Evolutionary conservation across 2,888 invertebrate genomes (phyloP).

Genomic region (Trachelus tabidus): DNA sequence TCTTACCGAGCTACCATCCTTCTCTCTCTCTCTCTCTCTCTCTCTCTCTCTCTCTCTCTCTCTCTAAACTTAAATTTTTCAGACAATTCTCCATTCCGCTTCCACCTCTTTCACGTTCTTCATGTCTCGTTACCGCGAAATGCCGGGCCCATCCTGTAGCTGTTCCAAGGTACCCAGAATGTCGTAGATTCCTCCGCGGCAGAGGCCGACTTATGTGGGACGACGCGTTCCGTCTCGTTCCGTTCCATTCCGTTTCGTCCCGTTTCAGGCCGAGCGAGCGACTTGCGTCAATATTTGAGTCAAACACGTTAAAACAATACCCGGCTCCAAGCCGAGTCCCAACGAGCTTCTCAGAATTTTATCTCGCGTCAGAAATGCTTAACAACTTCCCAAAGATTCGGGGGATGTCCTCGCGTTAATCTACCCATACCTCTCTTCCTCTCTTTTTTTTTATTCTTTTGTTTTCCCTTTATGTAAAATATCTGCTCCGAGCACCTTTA

Average conservation of each 20-base stretch:
- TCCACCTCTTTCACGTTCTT: neutral
- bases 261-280: slow-evolving; percentile 51
- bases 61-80: neutral
- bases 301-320: slow-evolving; percentile 66
- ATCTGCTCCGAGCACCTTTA: neutral
- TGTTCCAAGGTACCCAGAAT: no score
- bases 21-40: slow-evolving; percentile 19
- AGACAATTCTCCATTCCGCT: neutral
- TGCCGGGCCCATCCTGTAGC: neutral
- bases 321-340: slow-evolving; percentile 52
- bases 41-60: slow-evolving; percentile 2
- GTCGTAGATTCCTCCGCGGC: neutral
- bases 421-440: neutral
- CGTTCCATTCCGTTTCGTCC: slow-evolving; percentile 38
- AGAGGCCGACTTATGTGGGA: slow-evolving; percentile 53
- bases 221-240: slow-evolving; percentile 49
- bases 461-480: no score
- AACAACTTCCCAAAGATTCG: slow-evolving; percentile 47
- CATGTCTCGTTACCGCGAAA: neutral
- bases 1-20: slow-evolving; percentile 15
- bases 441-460: no score
- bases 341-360: slow-evolving; percentile 63
- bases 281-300: slow-evolving; percentile 65
- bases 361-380: slow-evolving; percentile 61
- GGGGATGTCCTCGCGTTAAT: neutral